Evolutionary conservation across 37 sponge, comb jelly and placozoan genomes (phyloP), one percentile per base, ranked within the genome.

Genomic region (Hexactinellida sp.): DNA sequence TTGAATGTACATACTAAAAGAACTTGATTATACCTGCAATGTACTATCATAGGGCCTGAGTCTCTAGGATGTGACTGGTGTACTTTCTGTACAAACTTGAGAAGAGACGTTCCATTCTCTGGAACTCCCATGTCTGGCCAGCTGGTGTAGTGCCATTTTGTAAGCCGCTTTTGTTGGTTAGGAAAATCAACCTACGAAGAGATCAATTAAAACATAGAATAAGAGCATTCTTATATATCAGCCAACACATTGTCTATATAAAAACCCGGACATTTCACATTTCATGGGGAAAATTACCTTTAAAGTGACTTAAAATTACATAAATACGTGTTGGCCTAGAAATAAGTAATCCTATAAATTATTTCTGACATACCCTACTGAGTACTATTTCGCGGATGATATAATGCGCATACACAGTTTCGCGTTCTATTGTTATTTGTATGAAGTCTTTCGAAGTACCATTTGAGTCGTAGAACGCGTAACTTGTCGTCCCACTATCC

Each of bases 41-140:
- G 98, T 19, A 97, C 93, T 1, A 97, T 85, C 39, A 97, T 90
- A 0, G 98, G 98, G 0, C 92, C 96, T 16, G 89, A 54, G 37
- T 92, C 83, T 0, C 36, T 35, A 36, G 91, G 87, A 38, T 92
- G 89, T 36, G 83, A 87, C 25, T 87, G 83, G 19, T 54, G 38
- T 39, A 97, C 93, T 37, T 89, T 88, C 3, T 89, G 86, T 54
- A 93, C 88, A 82, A 95, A 95, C 82, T 87, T 88, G 0, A 97
- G 87, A n/a, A 97, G 85, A 0, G 94, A 87, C 0, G 95, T 92
- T 38, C 92, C 90, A 76, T 91, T 83, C 10, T 88, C 89, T 1
- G 98, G 98, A 0, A 97, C 95, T 37, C 95, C 98, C 54, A 91
- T 91, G 39, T 97, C 95, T 1, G 98, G 98, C 98, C 98, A 97